These are phyloP conservation scores for Epinephelus lanceolatus DNA, from an alignment of 2,113 vertebrate genomes.

Conservation along the genomic window DNA sequence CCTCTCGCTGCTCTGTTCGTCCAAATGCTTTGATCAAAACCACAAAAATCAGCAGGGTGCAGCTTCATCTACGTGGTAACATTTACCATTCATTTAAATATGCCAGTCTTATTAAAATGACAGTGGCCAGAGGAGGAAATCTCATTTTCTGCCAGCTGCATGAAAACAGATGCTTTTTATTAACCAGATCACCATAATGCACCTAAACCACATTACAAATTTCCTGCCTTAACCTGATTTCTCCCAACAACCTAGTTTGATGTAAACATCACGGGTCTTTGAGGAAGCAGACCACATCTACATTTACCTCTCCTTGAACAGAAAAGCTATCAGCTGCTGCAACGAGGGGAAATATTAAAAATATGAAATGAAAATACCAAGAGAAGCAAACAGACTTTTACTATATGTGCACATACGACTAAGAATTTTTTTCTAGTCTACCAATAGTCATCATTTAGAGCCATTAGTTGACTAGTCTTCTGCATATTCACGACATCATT, in stretches of 20 bases:
- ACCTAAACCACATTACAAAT: not conserved
- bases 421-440: too few relatives aligned
- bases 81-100: not conserved
- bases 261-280: not conserved
- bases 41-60: not conserved
- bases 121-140: not conserved
- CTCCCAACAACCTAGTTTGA: not conserved
- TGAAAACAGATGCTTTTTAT: not conserved
- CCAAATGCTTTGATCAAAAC: not conserved
- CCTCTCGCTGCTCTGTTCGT: not conserved
- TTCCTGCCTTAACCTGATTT: slow-evolving; percentile 1
- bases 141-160: not conserved
- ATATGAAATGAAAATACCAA: not conserved
- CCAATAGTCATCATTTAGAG: too few relatives aligned
- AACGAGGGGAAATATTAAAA: not conserved
- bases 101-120: not conserved
- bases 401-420: not conserved
- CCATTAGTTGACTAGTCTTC: too few relatives aligned
- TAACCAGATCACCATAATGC: not conserved
- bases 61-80: not conserved
- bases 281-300: not conserved
- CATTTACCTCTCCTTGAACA: not conserved
- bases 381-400: not conserved
- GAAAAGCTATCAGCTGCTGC: not conserved
- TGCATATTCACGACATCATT: too few relatives aligned